phyloP scores from a whole-genome alignment of 2,797 vertebrate species.

The Nannoperca obscura region DNA sequence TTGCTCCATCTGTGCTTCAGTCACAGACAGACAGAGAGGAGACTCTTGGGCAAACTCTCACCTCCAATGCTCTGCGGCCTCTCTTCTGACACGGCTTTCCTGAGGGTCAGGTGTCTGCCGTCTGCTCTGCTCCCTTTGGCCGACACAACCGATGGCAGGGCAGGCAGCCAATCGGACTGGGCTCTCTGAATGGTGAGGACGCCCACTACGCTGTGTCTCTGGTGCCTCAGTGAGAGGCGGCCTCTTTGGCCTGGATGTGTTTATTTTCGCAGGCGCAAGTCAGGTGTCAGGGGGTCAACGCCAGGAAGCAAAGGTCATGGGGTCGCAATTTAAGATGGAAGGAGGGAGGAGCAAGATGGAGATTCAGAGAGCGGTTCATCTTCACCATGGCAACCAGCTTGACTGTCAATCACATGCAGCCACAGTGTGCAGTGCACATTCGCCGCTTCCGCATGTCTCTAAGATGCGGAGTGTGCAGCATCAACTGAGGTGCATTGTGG shows the following conservation, averaged over 20 bases:
- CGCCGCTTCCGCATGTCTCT: conserved; percentile 58
- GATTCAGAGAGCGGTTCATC: conserved; percentile 95
- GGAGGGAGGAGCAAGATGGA: conserved; percentile 93
- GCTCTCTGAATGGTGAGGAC: conserved; percentile 97
- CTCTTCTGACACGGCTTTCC: conserved; percentile 98
- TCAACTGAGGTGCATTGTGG: conserved; percentile 84
- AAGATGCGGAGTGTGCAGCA: conserved; percentile 67
- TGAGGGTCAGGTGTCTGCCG: conserved; percentile 96
- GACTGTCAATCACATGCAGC: conserved; percentile 94
- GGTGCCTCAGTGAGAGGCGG: conserved; percentile 93
- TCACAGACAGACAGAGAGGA: conserved; percentile 74
- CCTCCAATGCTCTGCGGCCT: conserved; percentile 93
- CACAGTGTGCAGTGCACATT: conserved; percentile 81
- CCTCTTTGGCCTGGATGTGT: conserved; percentile 90
- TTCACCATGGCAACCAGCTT: conserved; percentile 93
- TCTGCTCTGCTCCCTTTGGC: conserved; percentile 94
- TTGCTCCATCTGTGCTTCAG: conserved; percentile 73
- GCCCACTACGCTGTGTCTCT: conserved; percentile 99
- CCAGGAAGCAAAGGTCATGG: conserved; percentile 75
- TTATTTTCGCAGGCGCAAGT: conserved; percentile 54
- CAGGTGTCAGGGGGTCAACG: conserved; percentile 61
- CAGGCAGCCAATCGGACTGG: conserved; percentile 95
- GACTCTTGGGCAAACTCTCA: conserved; percentile 82
- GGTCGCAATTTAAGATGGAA: conserved; percentile 75
- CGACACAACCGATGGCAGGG: conserved; percentile 81